These are phyloP conservation scores for Macropodus opercularis DNA, from an alignment of 2,797 vertebrate genomes.

Conservation along the genomic window DNA sequence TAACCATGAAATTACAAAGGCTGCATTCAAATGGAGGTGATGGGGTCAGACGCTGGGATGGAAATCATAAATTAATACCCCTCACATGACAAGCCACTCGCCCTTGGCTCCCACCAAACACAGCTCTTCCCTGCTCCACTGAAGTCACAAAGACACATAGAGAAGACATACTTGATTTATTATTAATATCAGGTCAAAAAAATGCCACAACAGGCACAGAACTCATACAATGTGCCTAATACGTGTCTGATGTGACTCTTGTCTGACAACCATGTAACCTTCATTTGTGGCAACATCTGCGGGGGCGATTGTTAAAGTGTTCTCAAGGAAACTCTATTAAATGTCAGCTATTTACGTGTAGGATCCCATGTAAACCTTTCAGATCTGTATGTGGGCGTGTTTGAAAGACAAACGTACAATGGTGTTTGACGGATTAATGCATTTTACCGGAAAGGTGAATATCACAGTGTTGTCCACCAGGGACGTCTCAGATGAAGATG, in stretches of 20 bases:
- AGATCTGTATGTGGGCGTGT: slow-evolving; percentile 19
- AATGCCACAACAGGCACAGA: slow-evolving; percentile 68
- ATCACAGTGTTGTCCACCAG: too few relatives aligned
- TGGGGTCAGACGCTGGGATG: slow-evolving; percentile 84
- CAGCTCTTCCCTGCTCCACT: slow-evolving; percentile 56
- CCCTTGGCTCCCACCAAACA: slow-evolving; percentile 78
- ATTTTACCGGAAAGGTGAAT: not conserved
- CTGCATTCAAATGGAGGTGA: slow-evolving; percentile 87
- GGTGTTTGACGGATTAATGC: not conserved
- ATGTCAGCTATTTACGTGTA: slow-evolving; percentile 45
- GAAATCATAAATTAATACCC: slow-evolving; percentile 88
- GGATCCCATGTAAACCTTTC: slow-evolving; percentile 42
- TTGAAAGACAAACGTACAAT: slow-evolving; percentile 10
- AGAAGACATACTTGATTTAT: slow-evolving; percentile 76
- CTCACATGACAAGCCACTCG: slow-evolving; percentile 81
- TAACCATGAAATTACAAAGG: slow-evolving; percentile 89
- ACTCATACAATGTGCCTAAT: slow-evolving; percentile 69
- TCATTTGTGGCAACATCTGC: slow-evolving; percentile 57
- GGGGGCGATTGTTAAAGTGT: slow-evolving; percentile 49
- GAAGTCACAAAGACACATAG: slow-evolving; percentile 73
- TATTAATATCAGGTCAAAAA: slow-evolving; percentile 83
- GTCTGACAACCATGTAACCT: slow-evolving; percentile 68
- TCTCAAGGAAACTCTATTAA: slow-evolving; percentile 45
- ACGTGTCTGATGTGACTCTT: slow-evolving; percentile 68
- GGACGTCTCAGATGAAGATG: too few relatives aligned